These are phyloP conservation scores for Lates calcarifer DNA, from an alignment of 2,113 vertebrate species.

Conservation along the genomic window DNA sequence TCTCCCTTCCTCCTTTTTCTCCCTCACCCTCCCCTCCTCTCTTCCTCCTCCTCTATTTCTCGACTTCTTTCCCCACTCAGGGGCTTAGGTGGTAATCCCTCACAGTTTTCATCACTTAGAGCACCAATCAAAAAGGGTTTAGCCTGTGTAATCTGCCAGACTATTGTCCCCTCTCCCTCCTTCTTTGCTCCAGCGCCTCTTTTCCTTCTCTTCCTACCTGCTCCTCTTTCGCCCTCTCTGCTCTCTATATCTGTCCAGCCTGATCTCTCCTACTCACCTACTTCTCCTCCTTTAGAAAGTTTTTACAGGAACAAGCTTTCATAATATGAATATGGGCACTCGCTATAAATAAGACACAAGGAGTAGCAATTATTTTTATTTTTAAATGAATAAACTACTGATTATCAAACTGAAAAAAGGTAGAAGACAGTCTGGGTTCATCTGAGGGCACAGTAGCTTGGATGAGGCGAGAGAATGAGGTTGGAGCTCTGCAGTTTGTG, in stretches of 20 bases:
- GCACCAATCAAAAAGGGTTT: slow-evolving; percentile 75
- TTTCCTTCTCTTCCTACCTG: background rate
- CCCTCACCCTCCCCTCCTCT: background rate
- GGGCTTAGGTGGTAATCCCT: slow-evolving; percentile 67
- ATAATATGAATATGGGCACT: background rate
- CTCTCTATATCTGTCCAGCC: background rate
- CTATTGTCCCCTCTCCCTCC: slow-evolving; percentile 26
- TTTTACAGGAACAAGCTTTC: background rate
- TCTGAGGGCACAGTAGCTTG: background rate
- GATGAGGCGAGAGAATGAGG: background rate
- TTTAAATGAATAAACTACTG: background rate
- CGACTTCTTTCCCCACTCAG: slow-evolving; percentile 36
- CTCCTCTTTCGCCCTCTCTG: background rate
- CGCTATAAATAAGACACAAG: background rate
- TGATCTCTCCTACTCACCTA: background rate
- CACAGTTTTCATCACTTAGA: slow-evolving; percentile 68
- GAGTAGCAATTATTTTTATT: background rate
- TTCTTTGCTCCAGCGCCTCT: background rate
- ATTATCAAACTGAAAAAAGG: background rate
- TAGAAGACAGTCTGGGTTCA: slow-evolving; percentile 20
- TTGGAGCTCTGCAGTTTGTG: slow-evolving; percentile 9
- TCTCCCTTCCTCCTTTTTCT: too few relatives aligned
- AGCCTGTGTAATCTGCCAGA: slow-evolving; percentile 54
- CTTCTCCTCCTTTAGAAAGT: background rate
- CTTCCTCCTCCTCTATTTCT: slow-evolving; percentile 17